These are phyloP conservation scores for Micronycteris hirsuta DNA, from an alignment of 2,113 vertebrate genomes.

Conservation along the genomic window DNA sequence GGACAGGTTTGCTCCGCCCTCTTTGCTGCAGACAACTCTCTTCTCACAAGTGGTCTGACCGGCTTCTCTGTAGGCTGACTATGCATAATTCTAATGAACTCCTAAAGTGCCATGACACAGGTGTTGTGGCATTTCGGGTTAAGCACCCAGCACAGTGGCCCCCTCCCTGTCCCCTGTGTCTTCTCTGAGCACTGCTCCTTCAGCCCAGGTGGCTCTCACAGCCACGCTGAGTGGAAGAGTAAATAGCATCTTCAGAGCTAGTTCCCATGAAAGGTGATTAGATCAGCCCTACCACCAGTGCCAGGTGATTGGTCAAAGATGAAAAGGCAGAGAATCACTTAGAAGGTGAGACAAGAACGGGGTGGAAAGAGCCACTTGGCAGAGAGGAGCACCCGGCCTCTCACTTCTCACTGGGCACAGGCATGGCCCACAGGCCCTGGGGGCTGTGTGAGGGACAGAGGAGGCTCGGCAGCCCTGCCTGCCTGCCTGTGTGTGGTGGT, in stretches of 20 bases:
- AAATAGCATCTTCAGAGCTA: neutral
- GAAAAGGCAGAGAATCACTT: neutral
- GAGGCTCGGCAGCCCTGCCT: neutral
- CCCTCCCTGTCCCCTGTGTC: no score
- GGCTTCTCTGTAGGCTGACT: neutral
- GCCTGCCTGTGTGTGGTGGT: neutral
- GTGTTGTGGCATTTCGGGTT: neutral
- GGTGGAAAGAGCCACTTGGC: neutral
- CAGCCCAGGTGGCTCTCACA: neutral
- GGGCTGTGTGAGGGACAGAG: neutral
- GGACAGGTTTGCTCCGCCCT: neutral
- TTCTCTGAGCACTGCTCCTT: neutral
- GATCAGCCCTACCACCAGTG: neutral
- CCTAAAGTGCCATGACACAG: neutral
- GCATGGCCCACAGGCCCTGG: neutral
- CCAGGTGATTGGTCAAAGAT: neutral
- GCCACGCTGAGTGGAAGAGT: neutral
- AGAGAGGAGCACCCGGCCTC: neutral
- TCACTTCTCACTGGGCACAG: neutral
- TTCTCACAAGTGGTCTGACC: neutral
- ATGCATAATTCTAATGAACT: neutral
- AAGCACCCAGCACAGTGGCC: no score
- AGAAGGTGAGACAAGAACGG: neutral
- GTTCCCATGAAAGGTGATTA: neutral
- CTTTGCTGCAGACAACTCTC: neutral